A percentile compares a stretch with the other conserved stretches of the same genome.
phyloP scores from a whole-genome alignment of 2,113 vertebrate species.

The Sylvietta virens region DNA sequence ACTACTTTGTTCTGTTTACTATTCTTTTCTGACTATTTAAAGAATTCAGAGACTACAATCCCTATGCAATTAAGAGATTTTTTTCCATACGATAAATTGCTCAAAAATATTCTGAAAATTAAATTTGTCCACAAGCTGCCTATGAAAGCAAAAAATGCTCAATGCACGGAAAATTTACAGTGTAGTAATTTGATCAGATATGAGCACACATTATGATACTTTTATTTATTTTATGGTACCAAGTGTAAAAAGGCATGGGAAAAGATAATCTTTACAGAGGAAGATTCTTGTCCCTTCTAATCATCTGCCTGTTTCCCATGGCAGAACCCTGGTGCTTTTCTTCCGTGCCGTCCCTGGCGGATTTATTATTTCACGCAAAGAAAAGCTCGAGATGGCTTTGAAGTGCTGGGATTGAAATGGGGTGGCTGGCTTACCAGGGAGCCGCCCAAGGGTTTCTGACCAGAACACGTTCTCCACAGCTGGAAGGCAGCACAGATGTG shows the following conservation, averaged over 20 bases:
- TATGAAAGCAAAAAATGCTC: neutral
- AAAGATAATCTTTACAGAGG: neutral
- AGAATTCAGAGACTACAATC: neutral
- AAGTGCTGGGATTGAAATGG: neutral
- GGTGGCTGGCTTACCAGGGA: neutral
- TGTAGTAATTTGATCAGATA: neutral
- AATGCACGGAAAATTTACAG: neutral
- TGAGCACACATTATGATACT: neutral
- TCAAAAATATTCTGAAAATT: neutral
- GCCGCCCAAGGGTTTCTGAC: neutral
- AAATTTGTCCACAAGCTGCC: neutral
- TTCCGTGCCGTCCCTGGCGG: accelerated
- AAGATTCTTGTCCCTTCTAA: neutral
- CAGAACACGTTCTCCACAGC: neutral
- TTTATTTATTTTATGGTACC: neutral
- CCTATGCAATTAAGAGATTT: neutral
- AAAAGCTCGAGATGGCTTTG: neutral
- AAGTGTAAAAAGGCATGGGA: neutral
- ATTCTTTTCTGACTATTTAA: neutral
- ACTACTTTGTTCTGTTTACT: neutral
- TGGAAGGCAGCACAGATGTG: conserved; percentile 54
- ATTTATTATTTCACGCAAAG: neutral
- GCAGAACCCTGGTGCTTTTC: neutral
- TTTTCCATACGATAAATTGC: neutral
- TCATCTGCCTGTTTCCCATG: neutral